Conservation (phyloP, 2,888 invertebrate species). For the Lathronympha strigana region DNA sequence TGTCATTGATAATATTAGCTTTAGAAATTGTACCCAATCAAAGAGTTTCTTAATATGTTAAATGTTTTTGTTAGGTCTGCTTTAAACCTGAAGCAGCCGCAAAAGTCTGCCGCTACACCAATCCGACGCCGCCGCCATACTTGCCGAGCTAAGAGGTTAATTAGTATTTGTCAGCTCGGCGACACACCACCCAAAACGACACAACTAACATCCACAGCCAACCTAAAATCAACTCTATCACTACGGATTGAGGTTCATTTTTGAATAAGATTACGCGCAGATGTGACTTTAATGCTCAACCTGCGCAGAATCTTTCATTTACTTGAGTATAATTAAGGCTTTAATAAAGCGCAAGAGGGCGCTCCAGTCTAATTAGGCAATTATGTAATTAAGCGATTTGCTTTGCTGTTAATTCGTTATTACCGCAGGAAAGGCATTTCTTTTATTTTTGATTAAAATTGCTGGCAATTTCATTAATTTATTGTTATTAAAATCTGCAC, state of each 20-base stretch:
- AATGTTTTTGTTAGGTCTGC: background rate
- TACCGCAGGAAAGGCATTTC: constrained; percentile 32
- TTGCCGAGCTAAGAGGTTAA: constrained; percentile 61
- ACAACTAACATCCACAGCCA: constrained; percentile 45
- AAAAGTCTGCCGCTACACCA: constrained; percentile 51
- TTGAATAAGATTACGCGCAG: background rate
- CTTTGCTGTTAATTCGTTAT: constrained; percentile 45
- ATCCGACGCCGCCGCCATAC: constrained; percentile 58
- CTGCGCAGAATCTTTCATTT: constrained; percentile 56
- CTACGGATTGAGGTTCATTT: background rate
- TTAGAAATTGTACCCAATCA: background rate
- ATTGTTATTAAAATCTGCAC: constrained; percentile 4
- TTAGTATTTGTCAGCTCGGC: constrained; percentile 64
- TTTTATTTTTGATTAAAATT: constrained; percentile 36
- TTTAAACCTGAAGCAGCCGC: background rate
- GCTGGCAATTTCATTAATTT: constrained; percentile 13
- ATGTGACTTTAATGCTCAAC: background rate
- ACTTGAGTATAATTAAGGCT: constrained; percentile 55
- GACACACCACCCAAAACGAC: constrained; percentile 47
- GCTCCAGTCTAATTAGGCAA: constrained; percentile 53
- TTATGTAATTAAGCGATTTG: constrained; percentile 61
- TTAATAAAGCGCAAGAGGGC: constrained; percentile 40
- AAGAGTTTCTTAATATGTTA: background rate
- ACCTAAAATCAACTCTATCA: constrained; percentile 46
- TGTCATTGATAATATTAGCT: background rate